Percentiles rank a stretch among this genome's conserved stretches.
These are phyloP conservation scores for Babylonia areolata DNA, from an alignment of 1,140 invertebrate genomes.

Conservation along the genomic window DNA sequence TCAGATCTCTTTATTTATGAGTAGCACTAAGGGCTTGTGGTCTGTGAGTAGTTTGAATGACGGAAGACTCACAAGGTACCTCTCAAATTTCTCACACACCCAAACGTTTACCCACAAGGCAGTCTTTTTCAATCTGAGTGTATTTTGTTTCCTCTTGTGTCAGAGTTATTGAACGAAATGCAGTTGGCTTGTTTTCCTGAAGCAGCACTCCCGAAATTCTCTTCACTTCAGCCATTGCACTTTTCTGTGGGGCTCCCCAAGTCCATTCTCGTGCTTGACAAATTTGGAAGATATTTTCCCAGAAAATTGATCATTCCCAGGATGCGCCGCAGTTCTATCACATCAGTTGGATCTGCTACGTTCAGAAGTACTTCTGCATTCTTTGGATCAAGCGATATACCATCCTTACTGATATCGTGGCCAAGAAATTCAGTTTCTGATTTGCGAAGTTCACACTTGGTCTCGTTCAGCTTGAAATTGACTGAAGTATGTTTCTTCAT, in stretches of 20 bases:
- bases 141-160: conserved; percentile 72
- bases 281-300: conserved; percentile 52
- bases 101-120: conserved; percentile 76
- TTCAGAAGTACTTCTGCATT: conserved; percentile 39
- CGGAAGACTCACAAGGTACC: conserved; percentile 75
- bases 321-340: conserved; percentile 42
- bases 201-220: conserved; percentile 15
- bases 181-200: neutral
- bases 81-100: conserved; percentile 78
- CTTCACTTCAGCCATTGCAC: conserved; percentile 34
- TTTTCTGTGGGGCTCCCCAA: conserved; percentile 37
- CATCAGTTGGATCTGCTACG: conserved; percentile 36
- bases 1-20: conserved; percentile 50
- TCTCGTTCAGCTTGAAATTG: conserved; percentile 10
- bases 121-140: conserved; percentile 79
- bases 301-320: conserved; percentile 74
- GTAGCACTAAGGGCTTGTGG: conserved; percentile 68
- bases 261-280: conserved; percentile 30
- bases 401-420: conserved; percentile 19
- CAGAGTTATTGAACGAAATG: neutral
- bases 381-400: conserved; percentile 6
- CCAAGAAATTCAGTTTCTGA: conserved; percentile 17
- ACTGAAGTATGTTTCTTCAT: conserved; percentile 40
- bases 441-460: conserved; percentile 23
- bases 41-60: conserved; percentile 57